Conservation (phyloP, 2,888 invertebrate genomes). For the Tipula confusa region DNA sequence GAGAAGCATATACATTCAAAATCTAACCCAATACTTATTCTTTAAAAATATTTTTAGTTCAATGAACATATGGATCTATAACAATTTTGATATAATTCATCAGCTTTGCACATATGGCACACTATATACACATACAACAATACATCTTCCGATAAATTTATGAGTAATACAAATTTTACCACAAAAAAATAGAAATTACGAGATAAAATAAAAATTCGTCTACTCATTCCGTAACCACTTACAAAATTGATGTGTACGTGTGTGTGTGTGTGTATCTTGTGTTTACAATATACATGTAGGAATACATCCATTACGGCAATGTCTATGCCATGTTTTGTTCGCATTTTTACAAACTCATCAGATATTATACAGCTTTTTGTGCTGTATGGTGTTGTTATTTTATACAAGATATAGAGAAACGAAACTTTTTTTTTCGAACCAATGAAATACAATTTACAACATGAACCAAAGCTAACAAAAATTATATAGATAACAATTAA, state of each 20-base stretch:
- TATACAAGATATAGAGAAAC: neutral
- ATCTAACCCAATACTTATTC: no score
- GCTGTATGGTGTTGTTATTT: neutral
- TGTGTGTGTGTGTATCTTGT: neutral
- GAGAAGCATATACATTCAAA: no score
- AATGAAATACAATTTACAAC: conserved; percentile 20
- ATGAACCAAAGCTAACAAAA: conserved; percentile 20
- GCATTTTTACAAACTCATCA: neutral
- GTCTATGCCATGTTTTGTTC: neutral
- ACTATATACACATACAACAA: neutral
- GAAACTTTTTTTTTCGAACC: neutral
- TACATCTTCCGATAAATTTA: neutral
- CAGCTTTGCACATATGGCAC: neutral
- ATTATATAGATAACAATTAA: conserved; percentile 25
- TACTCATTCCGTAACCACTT: neutral
- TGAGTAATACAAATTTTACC: neutral
- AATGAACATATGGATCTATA: neutral
- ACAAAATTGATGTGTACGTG: neutral
- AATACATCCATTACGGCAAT: neutral
- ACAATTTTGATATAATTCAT: neutral
- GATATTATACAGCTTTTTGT: conserved; percentile 7
- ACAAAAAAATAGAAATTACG: neutral
- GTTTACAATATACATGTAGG: neutral
- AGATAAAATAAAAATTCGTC: neutral
- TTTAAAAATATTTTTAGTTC: neutral